A percentile compares a stretch with the other conserved stretches of the same genome.
Evolutionary conservation across 2,113 vertebrate genomes (phyloP).

Genomic region (Eretmochelys imbricata): DNA sequence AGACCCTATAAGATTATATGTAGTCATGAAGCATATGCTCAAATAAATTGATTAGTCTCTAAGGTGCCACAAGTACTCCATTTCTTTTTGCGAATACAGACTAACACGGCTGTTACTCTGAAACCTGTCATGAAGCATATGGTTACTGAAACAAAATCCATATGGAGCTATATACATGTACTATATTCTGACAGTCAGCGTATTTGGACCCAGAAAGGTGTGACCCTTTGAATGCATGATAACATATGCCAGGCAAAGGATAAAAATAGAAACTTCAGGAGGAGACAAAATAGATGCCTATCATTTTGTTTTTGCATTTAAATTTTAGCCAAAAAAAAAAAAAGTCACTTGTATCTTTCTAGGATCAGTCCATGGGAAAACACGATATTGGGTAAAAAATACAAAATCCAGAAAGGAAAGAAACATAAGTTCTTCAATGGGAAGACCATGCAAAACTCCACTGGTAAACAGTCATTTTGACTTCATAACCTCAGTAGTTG

Average conservation of each 20-base stretch:
- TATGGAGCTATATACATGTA: neutral
- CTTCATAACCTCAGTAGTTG: neutral
- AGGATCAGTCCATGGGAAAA: slow-evolving; percentile 36
- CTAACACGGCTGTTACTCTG: no score
- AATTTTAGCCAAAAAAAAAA: slow-evolving; percentile 2
- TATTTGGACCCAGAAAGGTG: neutral
- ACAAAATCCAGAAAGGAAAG: slow-evolving; percentile 55
- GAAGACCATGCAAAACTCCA: slow-evolving; percentile 32
- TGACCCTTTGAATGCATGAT: neutral
- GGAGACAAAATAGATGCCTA: neutral
- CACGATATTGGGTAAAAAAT: slow-evolving; percentile 55
- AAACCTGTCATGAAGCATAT: neutral
- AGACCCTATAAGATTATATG: neutral
- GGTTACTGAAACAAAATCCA: neutral
- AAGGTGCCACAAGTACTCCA: no score
- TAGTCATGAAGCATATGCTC: neutral
- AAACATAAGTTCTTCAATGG: slow-evolving; percentile 14
- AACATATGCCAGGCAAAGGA: neutral
- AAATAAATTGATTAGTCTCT: no score
- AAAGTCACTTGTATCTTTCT: slow-evolving; percentile 30
- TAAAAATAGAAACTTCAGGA: neutral
- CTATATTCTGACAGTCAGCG: neutral
- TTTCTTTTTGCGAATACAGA: no score
- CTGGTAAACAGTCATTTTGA: slow-evolving; percentile 54
- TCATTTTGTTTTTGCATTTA: neutral